Evolutionary conservation across 2,113 vertebrate genomes (phyloP).

Genomic region (Tragulus kanchil): DNA sequence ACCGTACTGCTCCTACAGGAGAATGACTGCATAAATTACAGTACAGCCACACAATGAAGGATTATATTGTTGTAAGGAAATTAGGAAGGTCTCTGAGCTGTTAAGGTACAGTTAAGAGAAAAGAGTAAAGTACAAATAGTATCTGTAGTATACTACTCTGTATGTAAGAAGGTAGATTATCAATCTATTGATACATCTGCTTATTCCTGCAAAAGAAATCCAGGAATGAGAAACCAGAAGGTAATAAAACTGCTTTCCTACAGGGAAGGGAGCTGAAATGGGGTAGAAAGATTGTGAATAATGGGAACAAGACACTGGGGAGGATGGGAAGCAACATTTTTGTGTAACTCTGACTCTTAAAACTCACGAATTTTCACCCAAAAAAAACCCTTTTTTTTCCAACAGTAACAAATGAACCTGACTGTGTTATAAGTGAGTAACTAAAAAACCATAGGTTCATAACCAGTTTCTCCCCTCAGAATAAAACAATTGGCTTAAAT

Average conservation of each 20-base stretch:
- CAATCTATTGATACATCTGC: neutral
- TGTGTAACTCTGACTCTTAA: constrained; percentile 1
- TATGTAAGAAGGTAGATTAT: neutral
- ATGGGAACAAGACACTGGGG: neutral
- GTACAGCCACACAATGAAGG: neutral
- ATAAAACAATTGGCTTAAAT: neutral
- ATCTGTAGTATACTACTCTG: neutral
- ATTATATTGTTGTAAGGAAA: neutral
- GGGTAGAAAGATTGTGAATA: neutral
- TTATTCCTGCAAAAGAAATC: neutral
- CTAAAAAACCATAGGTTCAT: neutral
- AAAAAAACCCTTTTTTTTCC: too few relatives aligned
- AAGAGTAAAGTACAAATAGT: neutral
- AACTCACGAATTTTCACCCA: neutral
- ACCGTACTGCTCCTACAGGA: neutral
- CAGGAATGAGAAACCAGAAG: neutral
- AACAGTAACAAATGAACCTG: constrained; percentile 6
- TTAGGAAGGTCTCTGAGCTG: neutral
- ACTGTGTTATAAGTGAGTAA: neutral
- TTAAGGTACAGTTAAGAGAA: neutral
- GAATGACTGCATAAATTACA: neutral
- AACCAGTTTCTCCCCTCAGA: neutral
- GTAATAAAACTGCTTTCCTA: neutral
- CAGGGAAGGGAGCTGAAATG: neutral
- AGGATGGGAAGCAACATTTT: neutral